phyloP scores from a whole-genome alignment of 2,113 vertebrate genomes.

The Cinclus mexicanus region DNA sequence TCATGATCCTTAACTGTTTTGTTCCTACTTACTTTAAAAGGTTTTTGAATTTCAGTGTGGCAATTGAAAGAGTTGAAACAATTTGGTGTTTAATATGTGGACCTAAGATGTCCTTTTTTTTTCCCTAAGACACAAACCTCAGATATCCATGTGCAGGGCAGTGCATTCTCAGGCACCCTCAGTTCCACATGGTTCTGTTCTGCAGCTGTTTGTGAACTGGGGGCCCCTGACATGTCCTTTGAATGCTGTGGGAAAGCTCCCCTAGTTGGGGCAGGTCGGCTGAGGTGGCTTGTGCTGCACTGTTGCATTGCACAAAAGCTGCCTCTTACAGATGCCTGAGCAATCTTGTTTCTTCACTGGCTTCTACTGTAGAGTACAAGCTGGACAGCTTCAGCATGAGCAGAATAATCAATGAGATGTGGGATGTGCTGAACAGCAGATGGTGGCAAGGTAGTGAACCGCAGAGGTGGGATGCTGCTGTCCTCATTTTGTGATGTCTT shows the following conservation, averaged over 20 bases:
- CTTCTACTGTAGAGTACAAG: not conserved
- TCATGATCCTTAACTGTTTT: not conserved
- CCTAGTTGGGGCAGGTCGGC: not conserved
- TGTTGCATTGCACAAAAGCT: not conserved
- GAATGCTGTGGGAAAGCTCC: not conserved
- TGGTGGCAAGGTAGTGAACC: not conserved
- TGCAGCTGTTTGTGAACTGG: rapidly evolving
- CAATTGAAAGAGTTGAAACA: not conserved
- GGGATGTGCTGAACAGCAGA: not conserved
- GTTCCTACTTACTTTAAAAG: rapidly evolving
- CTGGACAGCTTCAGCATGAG: not conserved
- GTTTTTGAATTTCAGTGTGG: not conserved
- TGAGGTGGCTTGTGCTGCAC: not conserved
- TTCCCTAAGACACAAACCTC: not conserved
- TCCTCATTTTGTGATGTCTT: not conserved
- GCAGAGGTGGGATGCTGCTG: not conserved
- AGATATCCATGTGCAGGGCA: not conserved
- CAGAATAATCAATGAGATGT: not conserved
- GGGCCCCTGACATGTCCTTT: rapidly evolving
- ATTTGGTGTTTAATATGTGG: not conserved
- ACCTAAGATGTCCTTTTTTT: not conserved
- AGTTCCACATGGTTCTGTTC: rapidly evolving
- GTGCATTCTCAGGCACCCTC: rapidly evolving
- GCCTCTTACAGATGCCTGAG: not conserved
- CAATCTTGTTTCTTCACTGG: not conserved